Evolutionary conservation across 2,113 vertebrate genomes (phyloP).

Genomic region (Stigmatopora argus): DNA sequence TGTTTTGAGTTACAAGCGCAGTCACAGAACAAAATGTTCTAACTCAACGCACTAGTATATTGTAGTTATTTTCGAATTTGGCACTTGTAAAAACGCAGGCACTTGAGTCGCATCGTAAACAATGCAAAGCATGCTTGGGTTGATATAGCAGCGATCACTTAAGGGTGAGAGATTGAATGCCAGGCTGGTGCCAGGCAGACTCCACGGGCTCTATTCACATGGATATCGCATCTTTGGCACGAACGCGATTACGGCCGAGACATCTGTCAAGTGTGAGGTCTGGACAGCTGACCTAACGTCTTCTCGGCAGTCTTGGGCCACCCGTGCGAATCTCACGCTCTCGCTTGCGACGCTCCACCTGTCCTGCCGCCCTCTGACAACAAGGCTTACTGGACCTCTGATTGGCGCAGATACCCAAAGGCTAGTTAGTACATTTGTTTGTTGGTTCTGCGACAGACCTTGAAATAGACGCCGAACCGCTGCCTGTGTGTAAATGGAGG

Average conservation of each 20-base stretch:
- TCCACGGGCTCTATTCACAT: conserved; percentile 5
- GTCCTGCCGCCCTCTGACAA: conserved; percentile 28
- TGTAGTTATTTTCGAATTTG: background rate
- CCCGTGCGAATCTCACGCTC: conserved; percentile 34
- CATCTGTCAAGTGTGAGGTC: conserved; percentile 23
- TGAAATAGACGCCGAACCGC: conserved; percentile 61
- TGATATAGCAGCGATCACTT: background rate
- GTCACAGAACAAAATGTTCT: background rate
- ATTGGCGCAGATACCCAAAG: conserved; percentile 13
- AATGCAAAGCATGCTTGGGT: background rate
- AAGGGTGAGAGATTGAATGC: conserved; percentile 16
- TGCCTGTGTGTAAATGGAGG: conserved; percentile 14
- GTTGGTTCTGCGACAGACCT: conserved; percentile 36
- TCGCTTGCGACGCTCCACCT: conserved; percentile 9
- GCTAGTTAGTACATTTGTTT: conserved; percentile 42
- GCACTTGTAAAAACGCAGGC: background rate
- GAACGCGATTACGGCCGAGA: conserved; percentile 15
- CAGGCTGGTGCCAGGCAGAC: conserved; percentile 31
- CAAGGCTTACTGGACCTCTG: conserved; percentile 16
- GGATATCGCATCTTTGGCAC: conserved; percentile 5
- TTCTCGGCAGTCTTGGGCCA: conserved; percentile 22
- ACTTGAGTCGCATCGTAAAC: background rate
- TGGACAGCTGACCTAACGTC: conserved; percentile 37
- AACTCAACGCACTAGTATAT: background rate
- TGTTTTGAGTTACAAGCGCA: background rate